Conservation (phyloP, 2,797 vertebrate species). For the Rhinogobio ventralis region DNA sequence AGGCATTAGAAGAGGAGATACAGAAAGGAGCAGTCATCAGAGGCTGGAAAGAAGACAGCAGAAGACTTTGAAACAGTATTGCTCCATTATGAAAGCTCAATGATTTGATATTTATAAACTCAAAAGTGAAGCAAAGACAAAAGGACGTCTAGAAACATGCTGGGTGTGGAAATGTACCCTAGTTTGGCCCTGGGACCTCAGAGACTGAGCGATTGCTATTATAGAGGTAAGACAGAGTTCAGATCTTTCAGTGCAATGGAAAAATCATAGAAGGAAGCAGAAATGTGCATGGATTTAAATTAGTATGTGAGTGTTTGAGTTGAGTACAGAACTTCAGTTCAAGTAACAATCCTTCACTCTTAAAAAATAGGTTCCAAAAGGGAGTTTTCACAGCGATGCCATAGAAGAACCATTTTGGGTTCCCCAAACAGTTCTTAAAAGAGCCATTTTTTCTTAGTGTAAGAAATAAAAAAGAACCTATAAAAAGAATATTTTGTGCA, state of each 20-base stretch:
- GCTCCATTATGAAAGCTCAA: constrained; percentile 1
- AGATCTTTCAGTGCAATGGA: not conserved
- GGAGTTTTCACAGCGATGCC: not conserved
- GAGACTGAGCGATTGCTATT: constrained; percentile 78
- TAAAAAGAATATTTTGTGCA: not conserved
- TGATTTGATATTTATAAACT: constrained; percentile 26
- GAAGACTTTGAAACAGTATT: not conserved
- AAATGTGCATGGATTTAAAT: not conserved
- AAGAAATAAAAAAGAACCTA: not conserved
- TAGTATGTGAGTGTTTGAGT: not conserved
- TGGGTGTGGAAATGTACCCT: constrained; percentile 79
- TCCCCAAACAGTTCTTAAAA: not conserved
- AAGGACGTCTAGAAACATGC: constrained; percentile 65
- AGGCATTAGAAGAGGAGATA: constrained; percentile 58
- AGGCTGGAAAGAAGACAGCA: constrained; percentile 17
- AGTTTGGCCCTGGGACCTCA: constrained; percentile 74
- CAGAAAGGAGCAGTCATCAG: constrained; percentile 1
- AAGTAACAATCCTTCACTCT: not conserved
- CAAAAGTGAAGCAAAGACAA: not conserved
- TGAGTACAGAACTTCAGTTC: too few relatives aligned
- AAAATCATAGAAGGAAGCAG: too few relatives aligned
- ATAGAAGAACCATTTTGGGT: not conserved
- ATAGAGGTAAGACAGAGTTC: constrained; percentile 71
- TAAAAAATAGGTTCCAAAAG: not conserved
- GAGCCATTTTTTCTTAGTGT: not conserved